Percentiles rank a stretch among this genome's conserved stretches.
Evolutionary conservation across 1,140 invertebrate species (phyloP).

Genomic region (Spodoptera litura): DNA sequence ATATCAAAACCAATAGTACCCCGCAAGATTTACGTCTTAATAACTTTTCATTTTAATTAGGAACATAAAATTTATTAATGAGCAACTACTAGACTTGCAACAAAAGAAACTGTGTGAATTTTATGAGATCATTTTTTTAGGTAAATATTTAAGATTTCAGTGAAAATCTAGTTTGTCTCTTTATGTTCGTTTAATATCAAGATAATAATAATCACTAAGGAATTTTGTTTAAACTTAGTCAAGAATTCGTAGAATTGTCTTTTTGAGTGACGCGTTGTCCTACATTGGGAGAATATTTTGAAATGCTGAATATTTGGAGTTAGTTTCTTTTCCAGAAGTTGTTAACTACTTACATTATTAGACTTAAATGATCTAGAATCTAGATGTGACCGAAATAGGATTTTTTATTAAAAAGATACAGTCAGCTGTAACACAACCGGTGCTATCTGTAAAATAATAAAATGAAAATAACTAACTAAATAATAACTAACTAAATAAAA

Average conservation of each 20-base stretch:
- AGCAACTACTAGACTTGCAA: background rate
- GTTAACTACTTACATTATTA: no score
- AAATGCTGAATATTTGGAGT: background rate
- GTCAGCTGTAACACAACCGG: no score
- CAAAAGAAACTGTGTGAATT: background rate
- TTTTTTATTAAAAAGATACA: no score
- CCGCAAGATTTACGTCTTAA: no score
- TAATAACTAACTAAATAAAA: no score
- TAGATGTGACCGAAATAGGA: no score
- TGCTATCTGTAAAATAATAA: no score
- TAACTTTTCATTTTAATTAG: no score
- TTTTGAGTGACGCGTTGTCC: background rate
- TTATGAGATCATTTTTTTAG: conserved; percentile 2
- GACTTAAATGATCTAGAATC: no score
- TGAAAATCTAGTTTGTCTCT: background rate
- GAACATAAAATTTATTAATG: background rate
- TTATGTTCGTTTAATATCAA: background rate
- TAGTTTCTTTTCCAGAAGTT: no score
- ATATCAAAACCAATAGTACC: no score
- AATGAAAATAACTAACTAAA: no score
- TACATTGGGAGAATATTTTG: background rate
- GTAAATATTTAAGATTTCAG: background rate
- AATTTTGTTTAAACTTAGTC: conserved; percentile 1
- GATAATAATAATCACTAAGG: background rate
- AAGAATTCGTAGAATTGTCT: conserved; percentile 1